Conservation (phyloP, 1,140 invertebrate species). For the Drosophila virilis region DNA sequence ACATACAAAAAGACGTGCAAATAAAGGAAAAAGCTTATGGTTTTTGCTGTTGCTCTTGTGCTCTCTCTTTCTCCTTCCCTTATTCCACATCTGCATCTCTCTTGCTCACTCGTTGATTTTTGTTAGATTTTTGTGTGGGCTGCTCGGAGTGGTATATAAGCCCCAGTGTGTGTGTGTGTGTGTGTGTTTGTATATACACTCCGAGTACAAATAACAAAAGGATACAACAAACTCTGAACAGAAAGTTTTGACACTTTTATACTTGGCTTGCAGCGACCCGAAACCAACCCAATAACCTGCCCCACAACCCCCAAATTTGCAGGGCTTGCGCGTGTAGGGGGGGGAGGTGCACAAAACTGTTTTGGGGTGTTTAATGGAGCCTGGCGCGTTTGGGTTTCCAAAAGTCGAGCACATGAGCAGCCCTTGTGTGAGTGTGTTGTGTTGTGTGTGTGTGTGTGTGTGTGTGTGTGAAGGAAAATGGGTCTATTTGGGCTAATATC, state of each 20-base stretch:
- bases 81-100: conserved; percentile 2
- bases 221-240: conserved; percentile 75
- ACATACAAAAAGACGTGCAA: conserved; percentile 2
- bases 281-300: conserved; percentile 46
- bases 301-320: neutral
- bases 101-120: conserved; percentile 26
- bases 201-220: conserved; percentile 65
- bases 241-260: conserved; percentile 81
- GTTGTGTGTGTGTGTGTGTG: conserved; percentile 25
- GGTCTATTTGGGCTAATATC: conserved; percentile 77
- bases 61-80: conserved; percentile 19
- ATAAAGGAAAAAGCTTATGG: conserved; percentile 67
- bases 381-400: conserved; percentile 57
- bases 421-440: conserved; percentile 1
- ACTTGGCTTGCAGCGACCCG: conserved; percentile 74
- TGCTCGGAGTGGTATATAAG: conserved; percentile 23
- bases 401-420: conserved; percentile 59
- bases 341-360: conserved; percentile 11
- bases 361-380: conserved; percentile 75
- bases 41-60: conserved; percentile 56
- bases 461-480: conserved; percentile 53
- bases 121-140: conserved; percentile 23
- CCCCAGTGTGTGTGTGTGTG: conserved; percentile 7
- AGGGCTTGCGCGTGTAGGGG: neutral
- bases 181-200: conserved; percentile 33